Percentiles rank a stretch among this genome's conserved stretches.
phyloP scores from a whole-genome alignment of 2,113 vertebrate genomes.

The Empidonax alnorum region DNA sequence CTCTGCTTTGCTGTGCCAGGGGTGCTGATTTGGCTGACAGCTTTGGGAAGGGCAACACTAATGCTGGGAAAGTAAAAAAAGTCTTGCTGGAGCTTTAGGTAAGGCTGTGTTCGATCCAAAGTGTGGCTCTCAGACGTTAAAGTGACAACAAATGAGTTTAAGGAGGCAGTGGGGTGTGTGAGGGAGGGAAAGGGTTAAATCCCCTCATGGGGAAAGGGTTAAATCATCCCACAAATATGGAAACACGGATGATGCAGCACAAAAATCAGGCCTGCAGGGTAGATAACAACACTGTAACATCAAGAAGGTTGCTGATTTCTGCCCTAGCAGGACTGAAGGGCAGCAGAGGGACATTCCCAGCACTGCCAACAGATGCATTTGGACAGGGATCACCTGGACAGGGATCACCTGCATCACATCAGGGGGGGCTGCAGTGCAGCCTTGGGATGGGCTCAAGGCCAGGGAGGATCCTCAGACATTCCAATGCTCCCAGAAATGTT shows the following conservation, averaged over 20 bases:
- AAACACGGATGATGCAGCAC: neutral
- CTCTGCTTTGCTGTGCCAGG: neutral
- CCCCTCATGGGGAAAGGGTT: rapidly evolving
- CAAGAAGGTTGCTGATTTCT: rapidly evolving
- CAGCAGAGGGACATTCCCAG: neutral
- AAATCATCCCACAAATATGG: rapidly evolving
- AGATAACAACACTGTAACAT: rapidly evolving
- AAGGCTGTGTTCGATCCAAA: neutral
- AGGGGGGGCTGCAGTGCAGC: neutral
- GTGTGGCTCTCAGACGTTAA: neutral
- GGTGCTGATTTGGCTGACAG: neutral
- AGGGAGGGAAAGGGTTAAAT: neutral
- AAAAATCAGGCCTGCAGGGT: neutral
- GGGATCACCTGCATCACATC: neutral
- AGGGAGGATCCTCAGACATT: neutral
- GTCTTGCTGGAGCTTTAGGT: neutral
- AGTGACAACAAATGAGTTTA: neutral
- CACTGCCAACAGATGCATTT: rapidly evolving
- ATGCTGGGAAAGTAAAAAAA: neutral
- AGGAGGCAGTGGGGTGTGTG: neutral
- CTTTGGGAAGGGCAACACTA: neutral
- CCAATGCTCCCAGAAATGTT: neutral
- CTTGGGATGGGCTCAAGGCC: neutral
- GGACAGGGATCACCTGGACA: too few relatives aligned
- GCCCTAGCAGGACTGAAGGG: neutral